Conservation (phyloP, 64 coral and sea anemone species). For the Montipora efflorescens region DNA sequence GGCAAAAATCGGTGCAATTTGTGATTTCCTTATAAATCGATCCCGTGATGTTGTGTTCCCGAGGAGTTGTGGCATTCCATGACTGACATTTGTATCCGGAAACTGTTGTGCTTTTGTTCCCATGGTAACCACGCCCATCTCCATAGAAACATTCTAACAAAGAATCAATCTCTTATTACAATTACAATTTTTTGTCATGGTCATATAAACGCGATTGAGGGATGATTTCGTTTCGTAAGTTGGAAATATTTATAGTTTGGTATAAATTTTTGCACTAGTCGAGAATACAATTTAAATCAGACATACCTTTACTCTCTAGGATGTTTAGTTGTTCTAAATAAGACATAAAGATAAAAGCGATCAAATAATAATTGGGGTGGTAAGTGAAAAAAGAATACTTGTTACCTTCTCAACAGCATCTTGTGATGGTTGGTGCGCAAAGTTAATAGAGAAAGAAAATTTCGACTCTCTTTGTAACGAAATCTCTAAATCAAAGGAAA, state of each 20-base stretch:
- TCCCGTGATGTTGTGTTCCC: slow-evolving; percentile 1
- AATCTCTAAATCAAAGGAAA: no score
- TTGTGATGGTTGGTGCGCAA: no score
- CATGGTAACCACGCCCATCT: slow-evolving; percentile 60
- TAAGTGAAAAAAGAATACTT: neutral
- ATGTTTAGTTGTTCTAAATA: neutral
- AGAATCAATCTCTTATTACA: neutral
- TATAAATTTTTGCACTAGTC: no score
- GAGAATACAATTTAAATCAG: no score
- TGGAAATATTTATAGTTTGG: no score
- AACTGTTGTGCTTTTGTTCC: slow-evolving; percentile 24
- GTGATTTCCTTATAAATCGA: neutral
- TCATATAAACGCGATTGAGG: no score
- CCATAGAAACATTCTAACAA: slow-evolving; percentile 66
- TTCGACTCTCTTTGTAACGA: no score
- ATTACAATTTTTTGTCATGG: no score
- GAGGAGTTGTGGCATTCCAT: slow-evolving; percentile 25
- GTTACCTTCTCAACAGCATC: no score
- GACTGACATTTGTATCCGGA: slow-evolving; percentile 54
- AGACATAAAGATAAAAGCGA: neutral
- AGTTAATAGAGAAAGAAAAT: no score
- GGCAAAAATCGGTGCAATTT: slow-evolving; percentile 33
- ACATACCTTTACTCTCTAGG: slow-evolving; percentile 23
- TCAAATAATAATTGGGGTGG: neutral
- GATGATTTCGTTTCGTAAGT: neutral